These are phyloP conservation scores for Tetrapedia diversipes DNA, from an alignment of 2,888 invertebrate genomes.

Conservation along the genomic window DNA sequence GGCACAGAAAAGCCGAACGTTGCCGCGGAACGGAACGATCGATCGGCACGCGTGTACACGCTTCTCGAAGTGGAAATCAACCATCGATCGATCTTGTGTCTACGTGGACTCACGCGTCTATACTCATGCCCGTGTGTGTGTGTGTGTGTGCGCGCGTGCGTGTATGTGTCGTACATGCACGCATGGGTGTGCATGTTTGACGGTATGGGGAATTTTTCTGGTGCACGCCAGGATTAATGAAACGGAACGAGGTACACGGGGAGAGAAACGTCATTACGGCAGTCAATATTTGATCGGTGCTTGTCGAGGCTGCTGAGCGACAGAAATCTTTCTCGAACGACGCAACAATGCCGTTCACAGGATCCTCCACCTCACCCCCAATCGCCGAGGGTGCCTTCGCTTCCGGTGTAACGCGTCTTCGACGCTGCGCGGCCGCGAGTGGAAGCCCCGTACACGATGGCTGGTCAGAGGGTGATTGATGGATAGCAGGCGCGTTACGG, in stretches of 20 bases:
- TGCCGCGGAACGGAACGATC: slow-evolving; percentile 10
- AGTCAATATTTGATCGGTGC: slow-evolving; percentile 62
- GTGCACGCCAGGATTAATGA: slow-evolving; percentile 55
- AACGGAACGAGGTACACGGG: slow-evolving; percentile 48
- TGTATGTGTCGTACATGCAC: background rate
- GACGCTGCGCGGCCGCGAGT: slow-evolving; percentile 15
- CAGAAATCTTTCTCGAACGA: slow-evolving; percentile 37
- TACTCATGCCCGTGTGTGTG: too few relatives aligned
- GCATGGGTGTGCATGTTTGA: too few relatives aligned
- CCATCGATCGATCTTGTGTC: slow-evolving; percentile 2
- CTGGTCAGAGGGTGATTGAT: slow-evolving; percentile 44
- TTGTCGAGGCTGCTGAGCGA: slow-evolving; percentile 20
- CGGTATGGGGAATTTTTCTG: slow-evolving; percentile 19
- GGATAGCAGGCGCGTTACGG: slow-evolving; percentile 49
- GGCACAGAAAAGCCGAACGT: slow-evolving; percentile 22
- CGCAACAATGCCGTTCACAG: slow-evolving; percentile 51
- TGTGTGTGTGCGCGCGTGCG: background rate
- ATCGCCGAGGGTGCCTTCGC: slow-evolving; percentile 16
- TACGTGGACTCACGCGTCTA: too few relatives aligned
- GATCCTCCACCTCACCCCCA: too few relatives aligned
- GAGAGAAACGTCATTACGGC: slow-evolving; percentile 54
- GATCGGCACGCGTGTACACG: background rate
- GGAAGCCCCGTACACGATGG: background rate
- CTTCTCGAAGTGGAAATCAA: background rate
- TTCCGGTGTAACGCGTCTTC: slow-evolving; percentile 35